Evolutionary conservation across 2,888 invertebrate genomes (phyloP).

Genomic region (Andricus curvator): DNA sequence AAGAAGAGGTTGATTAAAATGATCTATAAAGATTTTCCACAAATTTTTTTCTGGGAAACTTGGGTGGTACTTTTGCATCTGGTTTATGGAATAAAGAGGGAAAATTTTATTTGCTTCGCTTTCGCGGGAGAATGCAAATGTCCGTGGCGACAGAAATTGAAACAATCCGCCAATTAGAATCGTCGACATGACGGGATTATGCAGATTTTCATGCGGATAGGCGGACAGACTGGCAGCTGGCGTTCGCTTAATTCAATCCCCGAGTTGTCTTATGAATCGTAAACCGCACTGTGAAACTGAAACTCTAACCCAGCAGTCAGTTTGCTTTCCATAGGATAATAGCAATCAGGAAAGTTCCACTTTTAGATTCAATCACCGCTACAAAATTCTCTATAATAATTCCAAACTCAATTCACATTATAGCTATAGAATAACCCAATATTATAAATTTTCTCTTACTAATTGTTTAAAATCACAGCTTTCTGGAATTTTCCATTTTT

Average conservation of each 20-base stretch:
- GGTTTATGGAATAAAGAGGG: slow-evolving; percentile 43
- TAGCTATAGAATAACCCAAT: background rate
- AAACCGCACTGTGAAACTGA: slow-evolving; percentile 71
- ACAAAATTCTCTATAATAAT: background rate
- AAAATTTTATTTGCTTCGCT: slow-evolving; percentile 46
- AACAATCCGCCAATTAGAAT: slow-evolving; percentile 78
- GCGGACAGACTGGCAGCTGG: slow-evolving; percentile 73
- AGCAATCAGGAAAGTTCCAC: slow-evolving; percentile 57
- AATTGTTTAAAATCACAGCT: no score
- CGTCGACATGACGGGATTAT: slow-evolving; percentile 77
- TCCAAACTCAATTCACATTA: background rate
- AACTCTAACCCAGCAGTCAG: slow-evolving; percentile 57
- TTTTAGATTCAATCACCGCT: slow-evolving; percentile 20
- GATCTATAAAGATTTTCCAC: background rate
- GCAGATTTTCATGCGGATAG: slow-evolving; percentile 71
- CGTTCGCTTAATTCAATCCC: slow-evolving; percentile 76
- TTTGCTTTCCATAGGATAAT: slow-evolving; percentile 62
- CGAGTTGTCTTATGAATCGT: slow-evolving; percentile 77
- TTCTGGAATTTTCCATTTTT: no score
- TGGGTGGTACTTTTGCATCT: background rate
- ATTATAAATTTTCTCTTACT: background rate
- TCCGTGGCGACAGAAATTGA: slow-evolving; percentile 74
- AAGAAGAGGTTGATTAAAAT: no score
- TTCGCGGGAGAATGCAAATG: slow-evolving; percentile 68
- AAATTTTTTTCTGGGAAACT: background rate